Evolutionary conservation across 1,140 invertebrate species (phyloP).

Genomic region (Tenebrio molitor): DNA sequence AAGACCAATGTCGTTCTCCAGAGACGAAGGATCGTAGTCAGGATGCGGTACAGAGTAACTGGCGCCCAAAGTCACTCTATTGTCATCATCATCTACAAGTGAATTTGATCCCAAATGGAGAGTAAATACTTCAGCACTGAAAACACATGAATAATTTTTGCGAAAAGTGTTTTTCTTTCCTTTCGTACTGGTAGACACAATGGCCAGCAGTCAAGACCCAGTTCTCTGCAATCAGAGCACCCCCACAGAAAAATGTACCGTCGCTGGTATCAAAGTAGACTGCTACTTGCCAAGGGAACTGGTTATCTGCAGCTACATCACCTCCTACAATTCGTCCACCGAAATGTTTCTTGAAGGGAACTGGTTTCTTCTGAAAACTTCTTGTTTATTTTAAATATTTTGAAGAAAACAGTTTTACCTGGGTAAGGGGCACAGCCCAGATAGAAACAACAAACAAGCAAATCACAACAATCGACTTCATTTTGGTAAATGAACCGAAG

Average conservation of each 20-base stretch:
- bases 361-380: not conserved
- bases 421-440: not conserved
- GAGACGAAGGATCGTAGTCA: not conserved
- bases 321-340: not conserved
- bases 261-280: not conserved
- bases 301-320: not conserved
- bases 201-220: conserved; percentile 4
- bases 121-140: not conserved
- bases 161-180: not conserved
- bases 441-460: not conserved
- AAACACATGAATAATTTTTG: not conserved
- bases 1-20: not conserved
- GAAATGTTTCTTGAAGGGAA: not conserved
- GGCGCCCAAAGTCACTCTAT: not conserved
- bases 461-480: not conserved
- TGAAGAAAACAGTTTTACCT: not conserved
- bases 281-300: conserved; percentile 6
- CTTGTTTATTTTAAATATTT: not conserved
- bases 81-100: not conserved
- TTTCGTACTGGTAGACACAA: not conserved
- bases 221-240: not conserved
- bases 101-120: not conserved
- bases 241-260: conserved; percentile 3
- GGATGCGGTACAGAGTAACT: not conserved
- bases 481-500: not conserved